Evolutionary conservation across 2,888 invertebrate species (phyloP).

Genomic region (Drosophila parthenogenetica): DNA sequence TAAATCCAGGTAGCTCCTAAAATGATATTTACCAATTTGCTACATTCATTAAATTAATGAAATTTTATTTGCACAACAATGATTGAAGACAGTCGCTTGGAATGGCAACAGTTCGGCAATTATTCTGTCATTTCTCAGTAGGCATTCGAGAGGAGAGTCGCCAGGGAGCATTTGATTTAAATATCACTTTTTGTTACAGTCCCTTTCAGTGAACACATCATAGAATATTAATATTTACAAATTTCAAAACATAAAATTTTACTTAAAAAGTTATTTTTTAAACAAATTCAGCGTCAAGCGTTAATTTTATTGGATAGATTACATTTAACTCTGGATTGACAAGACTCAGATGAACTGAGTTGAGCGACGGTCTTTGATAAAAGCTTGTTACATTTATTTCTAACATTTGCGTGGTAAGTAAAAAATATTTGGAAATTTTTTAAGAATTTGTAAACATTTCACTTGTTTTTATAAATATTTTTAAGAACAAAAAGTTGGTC

Average conservation of each 20-base stretch:
- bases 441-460: no score
- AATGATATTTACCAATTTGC: no score
- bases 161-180: not conserved
- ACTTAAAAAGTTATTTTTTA: constrained; percentile 10
- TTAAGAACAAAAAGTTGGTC: no score
- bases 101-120: no score
- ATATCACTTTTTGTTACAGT: constrained; percentile 29
- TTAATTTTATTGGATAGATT: constrained; percentile 10
- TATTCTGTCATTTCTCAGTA: constrained; percentile 14
- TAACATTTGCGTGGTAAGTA: constrained; percentile 20
- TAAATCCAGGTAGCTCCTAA: no score
- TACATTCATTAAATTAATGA: no score
- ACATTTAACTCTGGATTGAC: not conserved
- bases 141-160: not conserved
- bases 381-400: not conserved
- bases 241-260: constrained; percentile 17
- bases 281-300: constrained; percentile 26
- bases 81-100: no score
- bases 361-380: no score
- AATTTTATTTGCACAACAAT: no score
- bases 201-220: constrained; percentile 33
- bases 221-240: constrained; percentile 14
- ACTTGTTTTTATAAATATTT: no score
- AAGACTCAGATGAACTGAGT: not conserved
- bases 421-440: not conserved